Conservation (phyloP, 2,797 vertebrate species). For the Mus spretus region DNA sequence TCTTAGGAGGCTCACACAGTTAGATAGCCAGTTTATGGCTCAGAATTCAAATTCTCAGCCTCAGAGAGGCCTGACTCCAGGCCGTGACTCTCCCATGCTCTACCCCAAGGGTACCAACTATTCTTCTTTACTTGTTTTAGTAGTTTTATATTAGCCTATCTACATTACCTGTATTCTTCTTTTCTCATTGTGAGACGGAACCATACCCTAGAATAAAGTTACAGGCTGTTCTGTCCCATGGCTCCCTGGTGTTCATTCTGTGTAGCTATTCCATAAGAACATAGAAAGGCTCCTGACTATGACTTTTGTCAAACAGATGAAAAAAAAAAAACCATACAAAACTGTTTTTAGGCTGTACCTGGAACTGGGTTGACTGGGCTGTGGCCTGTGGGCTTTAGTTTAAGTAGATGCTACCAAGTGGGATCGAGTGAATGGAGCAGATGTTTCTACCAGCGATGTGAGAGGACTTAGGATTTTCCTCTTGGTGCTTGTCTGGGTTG, state of each 20-base stretch:
- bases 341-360: not conserved
- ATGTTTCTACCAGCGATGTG: not conserved
- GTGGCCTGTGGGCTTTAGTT: not conserved
- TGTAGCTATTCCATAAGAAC: not conserved
- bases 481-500: not conserved
- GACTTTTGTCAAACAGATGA: not conserved
- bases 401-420: not conserved
- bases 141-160: not conserved
- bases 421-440: not conserved
- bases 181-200: not conserved
- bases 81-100: not conserved
- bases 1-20: not conserved
- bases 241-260: not conserved
- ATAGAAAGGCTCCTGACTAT: not conserved
- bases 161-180: not conserved
- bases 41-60: no score
- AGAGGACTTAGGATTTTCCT: slow-evolving; percentile 29
- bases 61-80: not conserved
- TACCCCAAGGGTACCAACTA: no score
- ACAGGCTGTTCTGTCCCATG: not conserved
- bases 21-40: no score
- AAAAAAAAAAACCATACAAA: not conserved
- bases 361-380: not conserved
- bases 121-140: not conserved
- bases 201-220: not conserved